Evolutionary conservation across 2,113 vertebrate species (phyloP).

Genomic region (Perognathus longimembris): DNA sequence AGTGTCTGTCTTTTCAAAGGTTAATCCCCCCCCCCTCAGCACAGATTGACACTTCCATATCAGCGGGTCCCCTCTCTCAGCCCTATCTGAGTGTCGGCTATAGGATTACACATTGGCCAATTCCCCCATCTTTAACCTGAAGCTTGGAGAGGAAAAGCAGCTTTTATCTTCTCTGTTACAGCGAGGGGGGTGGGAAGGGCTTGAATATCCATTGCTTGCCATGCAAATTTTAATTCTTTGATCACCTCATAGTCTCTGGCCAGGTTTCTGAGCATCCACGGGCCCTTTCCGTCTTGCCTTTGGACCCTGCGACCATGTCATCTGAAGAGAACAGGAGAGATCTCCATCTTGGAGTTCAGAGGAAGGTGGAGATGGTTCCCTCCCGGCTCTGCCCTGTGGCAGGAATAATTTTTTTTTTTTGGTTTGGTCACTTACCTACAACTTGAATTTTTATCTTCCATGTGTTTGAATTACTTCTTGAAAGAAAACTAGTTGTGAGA

Average conservation of each 20-base stretch:
- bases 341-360: slow-evolving; percentile 52
- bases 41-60: slow-evolving; percentile 69
- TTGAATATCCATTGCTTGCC: slow-evolving; percentile 63
- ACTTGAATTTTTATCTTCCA: background rate
- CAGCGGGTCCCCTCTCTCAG: slow-evolving; percentile 37
- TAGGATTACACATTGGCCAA: slow-evolving; percentile 65
- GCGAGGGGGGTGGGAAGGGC: background rate
- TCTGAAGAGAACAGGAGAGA: slow-evolving; percentile 76
- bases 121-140: slow-evolving; percentile 72
- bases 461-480: background rate
- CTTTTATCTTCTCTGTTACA: slow-evolving; percentile 81
- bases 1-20: background rate
- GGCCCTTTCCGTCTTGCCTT: background rate
- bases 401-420: slow-evolving; percentile 25
- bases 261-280: background rate
- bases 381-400: slow-evolving; percentile 54
- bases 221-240: slow-evolving; percentile 69
- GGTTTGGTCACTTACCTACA: slow-evolving; percentile 41
- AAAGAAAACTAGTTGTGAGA: background rate
- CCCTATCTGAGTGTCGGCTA: background rate
- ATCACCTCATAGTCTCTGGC: slow-evolving; percentile 31
- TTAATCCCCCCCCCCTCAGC: slow-evolving; percentile 40
- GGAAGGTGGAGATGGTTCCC: slow-evolving; percentile 46
- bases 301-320: background rate
- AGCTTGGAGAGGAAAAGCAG: slow-evolving; percentile 67